Evolutionary conservation across 2,113 vertebrate species (phyloP), one percentile per base, ranked within the genome.

Genomic region (Neodontobutis hainanensis): DNA sequence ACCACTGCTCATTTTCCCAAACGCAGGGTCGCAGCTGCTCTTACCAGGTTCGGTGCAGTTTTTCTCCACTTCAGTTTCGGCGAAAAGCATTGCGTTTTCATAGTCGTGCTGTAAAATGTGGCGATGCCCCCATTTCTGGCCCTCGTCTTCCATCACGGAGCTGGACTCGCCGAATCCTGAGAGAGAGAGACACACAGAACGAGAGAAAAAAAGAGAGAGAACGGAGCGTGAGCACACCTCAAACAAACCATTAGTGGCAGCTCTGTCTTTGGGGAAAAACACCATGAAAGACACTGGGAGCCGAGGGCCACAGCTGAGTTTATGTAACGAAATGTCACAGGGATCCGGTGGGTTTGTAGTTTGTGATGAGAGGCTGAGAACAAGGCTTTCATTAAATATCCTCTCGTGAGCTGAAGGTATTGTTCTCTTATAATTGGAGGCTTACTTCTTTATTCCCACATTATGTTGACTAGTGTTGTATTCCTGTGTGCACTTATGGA

Each of bases 31-130:
- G 19, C 19, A 27, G 19, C 19, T 27, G 19, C 19, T 49, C 80
- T 87, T 92, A 99, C 97, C 97, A 92, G 97, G 97, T 12, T 95
- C 95, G 1, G 97, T 99, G 91, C 97, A 99, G 85, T 99, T 99
- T 69, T 93, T 97, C 0, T 43, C 32, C 5, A 8, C 35, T 32
- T 55, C 65, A 19, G 84, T 80, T 8, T 82, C 88, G 0, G 86
- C 73, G 78, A 84, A 90, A 0, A 91, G 89, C 59, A 79, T 57
- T 0, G 93, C 49, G 48, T 95, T 95, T 64, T 86, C 86, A 48
- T 89, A 83, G 0, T 61, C 63, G 0, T 90, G 81, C 43, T 96
- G 94, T 57, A 98, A 91, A 2, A 98, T 92, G 80, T 89, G 93
- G n/a, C 97, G 94, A 38, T 92, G 89, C 3, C 85, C 93, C 95